Conservation (phyloP, 2,113 vertebrate genomes). For the rat (Rattus norvegicus) region GRCr8 NC_086019.1:158229501-158230000, state of each 20-base stretch:
- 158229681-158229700: neutral
- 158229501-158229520: neutral
- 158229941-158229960: neutral
- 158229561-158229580: neutral
- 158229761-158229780: neutral
- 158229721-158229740: neutral
- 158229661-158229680: neutral
- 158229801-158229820: neutral
- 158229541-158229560: neutral
- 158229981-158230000: neutral
- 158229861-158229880: neutral
- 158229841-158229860: neutral
- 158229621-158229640: no score
- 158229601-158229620: neutral
- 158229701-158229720: neutral
- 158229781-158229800: neutral
- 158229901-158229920: neutral
- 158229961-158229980: neutral
- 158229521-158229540: neutral
- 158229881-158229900: neutral
- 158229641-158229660: accelerated
- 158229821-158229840: neutral
- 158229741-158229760: neutral
- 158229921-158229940: neutral
- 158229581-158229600: neutral